Evolutionary conservation across 1,140 invertebrate species (phyloP), one percentile per base, ranked within the genome.

Genomic region (Pseudachorutes palmiensis): DNA sequence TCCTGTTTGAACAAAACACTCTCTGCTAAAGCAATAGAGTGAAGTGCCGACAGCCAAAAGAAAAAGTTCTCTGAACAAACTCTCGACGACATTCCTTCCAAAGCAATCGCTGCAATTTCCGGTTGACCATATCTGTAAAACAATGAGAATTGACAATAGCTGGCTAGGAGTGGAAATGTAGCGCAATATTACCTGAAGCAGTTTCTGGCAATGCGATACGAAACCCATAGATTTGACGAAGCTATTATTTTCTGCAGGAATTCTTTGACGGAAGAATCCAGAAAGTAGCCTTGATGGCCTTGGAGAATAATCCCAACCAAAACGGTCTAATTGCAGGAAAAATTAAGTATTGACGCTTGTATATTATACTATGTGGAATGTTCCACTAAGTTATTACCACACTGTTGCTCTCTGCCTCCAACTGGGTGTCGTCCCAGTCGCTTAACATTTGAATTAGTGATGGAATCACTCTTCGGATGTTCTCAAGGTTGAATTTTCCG

Each of bases 61-160:
- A 94, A 88, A 49, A 91, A 84, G 75, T 93, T 87, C 75, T 97
- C 94, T 19, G 90, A 90, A 19, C 89, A 88, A 1, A 94, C 91
- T 73, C 88, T 82, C 71, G 86, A 84, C 0, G 86, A 83, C 19
- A 91, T 76, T 49, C 81, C 81, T 28, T 81, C 81, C 70, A 91
- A 85, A 64, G 92, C 84, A 48, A 79, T 78, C 1, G 83, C 81
- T 0, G 88, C 88, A 51, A 92, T 82, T 66, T 80, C 82, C 75
- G 91, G 89, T 75, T 93, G 90, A 0, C 89, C 89, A 75, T 91
- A 92, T 69, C 88, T 86, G 69, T 64, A 69, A 68, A 26, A 65
- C 51, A 70, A 75, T 24, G 28, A n/a, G n/a, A n/a, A n/a, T n/a
- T n/a, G n/a, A n/a, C n/a, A n/a, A n/a, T n/a, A n/a, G n/a, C n/a